Evolutionary conservation across 2,797 vertebrate genomes (phyloP).

Genomic region (Alectoris magna): DNA sequence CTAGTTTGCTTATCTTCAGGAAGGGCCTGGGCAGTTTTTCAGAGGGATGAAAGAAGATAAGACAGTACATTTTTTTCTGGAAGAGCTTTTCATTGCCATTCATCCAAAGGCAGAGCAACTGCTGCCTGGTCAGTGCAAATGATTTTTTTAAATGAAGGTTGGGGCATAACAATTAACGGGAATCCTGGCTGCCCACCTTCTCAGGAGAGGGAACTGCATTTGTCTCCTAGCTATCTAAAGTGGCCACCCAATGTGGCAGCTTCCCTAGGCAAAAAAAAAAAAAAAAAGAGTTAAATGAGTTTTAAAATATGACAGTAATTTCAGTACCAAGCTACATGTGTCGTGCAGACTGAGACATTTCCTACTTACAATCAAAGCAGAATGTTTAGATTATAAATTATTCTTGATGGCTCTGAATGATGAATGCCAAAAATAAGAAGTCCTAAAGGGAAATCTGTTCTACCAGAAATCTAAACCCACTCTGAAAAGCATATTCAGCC

Average conservation of each 20-base stretch:
- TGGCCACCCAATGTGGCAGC: not conserved
- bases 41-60: not conserved
- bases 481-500: constrained; percentile 4
- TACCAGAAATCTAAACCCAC: not conserved
- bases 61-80: not conserved
- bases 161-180: not conserved
- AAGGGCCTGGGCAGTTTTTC: not conserved
- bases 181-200: not conserved
- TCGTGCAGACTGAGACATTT: not conserved
- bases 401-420: constrained; percentile 15
- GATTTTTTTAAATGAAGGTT: not conserved
- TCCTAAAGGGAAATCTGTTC: not conserved
- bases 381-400: not conserved
- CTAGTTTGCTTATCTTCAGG: not conserved
- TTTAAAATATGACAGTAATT: not conserved
- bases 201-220: not conserved
- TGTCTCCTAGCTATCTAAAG: not conserved
- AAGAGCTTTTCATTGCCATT: not conserved
- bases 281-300: not conserved
- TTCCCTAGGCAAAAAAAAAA: not conserved
- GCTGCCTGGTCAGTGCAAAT: not conserved
- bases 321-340: not conserved
- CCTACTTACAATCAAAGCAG: not conserved
- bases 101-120: not conserved
- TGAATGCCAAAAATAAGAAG: not conserved